Evolutionary conservation across 2,113 vertebrate genomes (phyloP).

Genomic region (Leptobrachium ailaonicum): DNA sequence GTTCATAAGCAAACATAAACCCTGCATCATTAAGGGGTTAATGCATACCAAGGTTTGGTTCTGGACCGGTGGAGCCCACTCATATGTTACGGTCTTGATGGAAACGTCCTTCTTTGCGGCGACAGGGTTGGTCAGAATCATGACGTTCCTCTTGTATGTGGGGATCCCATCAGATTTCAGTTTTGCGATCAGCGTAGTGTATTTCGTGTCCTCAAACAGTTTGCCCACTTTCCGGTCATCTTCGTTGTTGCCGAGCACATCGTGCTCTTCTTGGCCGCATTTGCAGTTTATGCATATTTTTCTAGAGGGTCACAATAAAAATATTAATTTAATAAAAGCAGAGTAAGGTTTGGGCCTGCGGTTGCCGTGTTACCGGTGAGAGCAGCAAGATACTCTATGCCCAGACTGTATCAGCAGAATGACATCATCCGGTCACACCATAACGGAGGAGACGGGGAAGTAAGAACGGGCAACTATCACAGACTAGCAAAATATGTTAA

Average conservation of each 20-base stretch:
- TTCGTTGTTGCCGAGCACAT: slow-evolving; percentile 82
- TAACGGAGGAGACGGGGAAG: no score
- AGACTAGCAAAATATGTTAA: no score
- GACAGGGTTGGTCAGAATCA: slow-evolving; percentile 81
- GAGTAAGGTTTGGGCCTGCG: not conserved
- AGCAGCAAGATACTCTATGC: no score
- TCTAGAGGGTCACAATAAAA: slow-evolving; percentile 61
- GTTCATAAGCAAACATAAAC: no score
- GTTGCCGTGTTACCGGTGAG: no score
- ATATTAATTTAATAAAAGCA: not conserved
- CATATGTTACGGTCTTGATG: slow-evolving; percentile 86
- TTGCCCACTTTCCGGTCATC: slow-evolving; percentile 94
- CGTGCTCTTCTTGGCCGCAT: slow-evolving; percentile 90
- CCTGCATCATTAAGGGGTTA: not conserved
- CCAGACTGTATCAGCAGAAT: no score
- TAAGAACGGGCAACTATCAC: no score
- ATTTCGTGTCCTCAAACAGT: slow-evolving; percentile 95
- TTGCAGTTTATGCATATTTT: slow-evolving; percentile 98
- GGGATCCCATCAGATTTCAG: slow-evolving; percentile 87
- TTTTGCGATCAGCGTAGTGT: slow-evolving; percentile 90
- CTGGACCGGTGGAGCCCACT: slow-evolving; percentile 93
- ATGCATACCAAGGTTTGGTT: slow-evolving; percentile 85
- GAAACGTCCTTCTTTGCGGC: slow-evolving; percentile 79
- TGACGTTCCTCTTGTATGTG: slow-evolving; percentile 80
- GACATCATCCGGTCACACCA: no score